Conservation (phyloP, 2,888 invertebrate species). For the Glyphotaelius pellucidus region DNA sequence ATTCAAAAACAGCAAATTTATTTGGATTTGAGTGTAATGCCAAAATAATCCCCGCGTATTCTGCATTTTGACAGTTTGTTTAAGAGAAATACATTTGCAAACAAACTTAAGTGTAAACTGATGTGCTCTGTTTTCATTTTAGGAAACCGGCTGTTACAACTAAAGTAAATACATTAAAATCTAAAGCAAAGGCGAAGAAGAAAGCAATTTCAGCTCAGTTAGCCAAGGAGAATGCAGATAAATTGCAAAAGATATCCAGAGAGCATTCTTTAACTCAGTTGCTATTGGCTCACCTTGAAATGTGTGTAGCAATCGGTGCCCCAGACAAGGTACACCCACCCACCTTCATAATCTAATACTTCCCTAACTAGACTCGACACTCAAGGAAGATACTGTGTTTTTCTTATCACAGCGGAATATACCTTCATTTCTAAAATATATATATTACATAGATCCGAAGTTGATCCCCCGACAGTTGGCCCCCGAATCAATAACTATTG, state of each 20-base stretch:
- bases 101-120: not conserved
- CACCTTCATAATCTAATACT: not conserved
- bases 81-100: no score
- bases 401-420: no score
- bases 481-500: no score
- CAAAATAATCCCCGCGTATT: no score
- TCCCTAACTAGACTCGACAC: no score
- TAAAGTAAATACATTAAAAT: slow-evolving; percentile 6
- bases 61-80: no score
- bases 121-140: slow-evolving; percentile 8
- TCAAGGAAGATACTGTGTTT: no score
- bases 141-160: not conserved
- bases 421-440: no score
- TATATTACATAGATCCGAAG: no score
- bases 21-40: no score
- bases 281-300: slow-evolving; percentile 82
- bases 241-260: slow-evolving; percentile 73
- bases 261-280: slow-evolving; percentile 78
- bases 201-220: slow-evolving; percentile 10
- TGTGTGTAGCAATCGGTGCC: slow-evolving; percentile 81
- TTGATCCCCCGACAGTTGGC: no score
- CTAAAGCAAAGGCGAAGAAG: slow-evolving; percentile 10
- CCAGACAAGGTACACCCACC: slow-evolving; percentile 72
- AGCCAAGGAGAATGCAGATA: slow-evolving; percentile 65
- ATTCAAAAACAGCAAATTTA: no score